A percentile compares a stretch with the other conserved stretches of the same genome.
Evolutionary conservation across 2,113 vertebrate genomes (phyloP).

Genomic region (Tetraodon nigroviridis): DNA sequence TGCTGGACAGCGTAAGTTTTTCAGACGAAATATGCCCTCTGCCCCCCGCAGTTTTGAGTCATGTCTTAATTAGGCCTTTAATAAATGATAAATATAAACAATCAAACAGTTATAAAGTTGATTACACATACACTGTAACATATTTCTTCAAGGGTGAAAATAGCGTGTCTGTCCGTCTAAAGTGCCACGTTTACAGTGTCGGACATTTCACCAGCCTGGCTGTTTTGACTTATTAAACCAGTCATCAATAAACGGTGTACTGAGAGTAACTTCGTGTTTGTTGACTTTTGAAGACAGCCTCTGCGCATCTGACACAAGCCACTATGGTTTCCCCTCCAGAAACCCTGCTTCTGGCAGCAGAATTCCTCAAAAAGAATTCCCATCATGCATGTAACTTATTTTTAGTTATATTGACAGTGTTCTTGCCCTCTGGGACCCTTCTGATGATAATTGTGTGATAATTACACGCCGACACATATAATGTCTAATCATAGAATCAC

Average conservation of each 20-base stretch:
- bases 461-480: too few species aligned
- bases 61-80: neutral
- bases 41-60: neutral
- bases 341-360: neutral
- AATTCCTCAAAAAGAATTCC: too few species aligned
- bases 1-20: neutral
- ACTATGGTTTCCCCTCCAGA: too few species aligned
- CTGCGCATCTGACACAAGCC: neutral
- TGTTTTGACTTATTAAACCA: slow-evolving; percentile 6
- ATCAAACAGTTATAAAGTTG: neutral
- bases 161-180: neutral
- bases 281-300: neutral
- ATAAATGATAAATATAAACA: neutral
- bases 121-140: neutral
- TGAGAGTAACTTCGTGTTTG: neutral
- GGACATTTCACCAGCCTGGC: neutral
- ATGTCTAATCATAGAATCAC: neutral
- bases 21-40: neutral
- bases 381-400: neutral
- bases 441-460: too few species aligned
- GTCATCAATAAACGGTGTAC: slow-evolving; percentile 2
- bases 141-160: neutral
- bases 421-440: neutral
- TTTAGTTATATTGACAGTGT: neutral
- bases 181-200: slow-evolving; percentile 45